These are phyloP conservation scores for Bombylius discolor DNA, from an alignment of 2,888 invertebrate genomes.

Conservation along the genomic window DNA sequence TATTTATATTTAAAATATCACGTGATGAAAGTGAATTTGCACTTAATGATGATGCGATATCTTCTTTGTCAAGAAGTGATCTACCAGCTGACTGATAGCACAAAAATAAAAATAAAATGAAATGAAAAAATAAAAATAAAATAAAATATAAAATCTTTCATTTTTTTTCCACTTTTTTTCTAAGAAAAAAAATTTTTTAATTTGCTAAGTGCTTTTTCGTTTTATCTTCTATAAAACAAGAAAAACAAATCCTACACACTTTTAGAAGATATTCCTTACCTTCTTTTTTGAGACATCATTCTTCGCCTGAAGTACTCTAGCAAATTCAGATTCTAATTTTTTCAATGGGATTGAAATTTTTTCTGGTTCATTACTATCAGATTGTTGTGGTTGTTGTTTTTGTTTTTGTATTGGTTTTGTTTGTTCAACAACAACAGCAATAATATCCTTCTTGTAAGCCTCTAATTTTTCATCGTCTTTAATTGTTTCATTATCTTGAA, in stretches of 20 bases:
- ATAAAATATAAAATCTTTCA: too few species aligned
- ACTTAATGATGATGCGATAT: constrained; percentile 45
- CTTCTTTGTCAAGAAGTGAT: constrained; percentile 40
- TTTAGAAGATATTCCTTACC: constrained; percentile 18
- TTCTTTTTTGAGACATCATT: constrained; percentile 15
- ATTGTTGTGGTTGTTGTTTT: constrained; percentile 37
- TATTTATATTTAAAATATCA: constrained; percentile 32
- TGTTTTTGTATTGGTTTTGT: constrained; percentile 11
- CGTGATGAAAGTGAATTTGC: constrained; percentile 47
- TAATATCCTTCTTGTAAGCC: constrained; percentile 39
- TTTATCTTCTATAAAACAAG: too few species aligned
- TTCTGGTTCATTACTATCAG: constrained; percentile 42
- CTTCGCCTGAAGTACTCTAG: constrained; percentile 42
- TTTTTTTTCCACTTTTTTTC: too few species aligned
- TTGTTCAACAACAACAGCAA: constrained; percentile 33
- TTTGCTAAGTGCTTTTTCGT: too few species aligned
- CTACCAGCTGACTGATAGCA: constrained; percentile 25
- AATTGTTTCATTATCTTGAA: constrained; percentile 33
- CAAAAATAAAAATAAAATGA: not conserved
- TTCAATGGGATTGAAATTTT: constrained; percentile 41
- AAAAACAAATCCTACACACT: too few species aligned
- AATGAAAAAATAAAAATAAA: constrained; percentile 3
- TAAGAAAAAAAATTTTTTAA: too few species aligned
- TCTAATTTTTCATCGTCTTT: constrained; percentile 43
- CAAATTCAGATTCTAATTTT: constrained; percentile 41